Base-by-base conservation (phyloP, 2,888 invertebrate genomes). In the Cryptocephalus moraei region DNA sequence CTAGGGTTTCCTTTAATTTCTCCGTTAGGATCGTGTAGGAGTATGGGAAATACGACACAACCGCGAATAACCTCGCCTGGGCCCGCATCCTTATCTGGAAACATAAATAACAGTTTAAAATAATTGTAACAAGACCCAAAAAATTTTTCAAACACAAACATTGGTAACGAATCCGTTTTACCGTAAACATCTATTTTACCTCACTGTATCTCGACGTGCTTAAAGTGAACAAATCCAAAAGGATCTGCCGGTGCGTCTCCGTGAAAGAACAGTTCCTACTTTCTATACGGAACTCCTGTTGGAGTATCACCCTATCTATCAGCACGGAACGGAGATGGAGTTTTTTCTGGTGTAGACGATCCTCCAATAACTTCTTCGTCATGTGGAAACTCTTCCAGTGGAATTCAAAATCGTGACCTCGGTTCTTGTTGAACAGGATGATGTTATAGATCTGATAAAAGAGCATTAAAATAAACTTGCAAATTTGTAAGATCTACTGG, bases 1-100 rank as follows among this genome's bases (percentile, higher is more conserved):
- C 64, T 9, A 91, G 69, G 33, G 86, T 72, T 41, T 79, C 76
- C 1, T 76, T 69, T 11, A 87, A 62, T 44, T 75, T 71, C 1
- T 86, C 81, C 1, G 84, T 67, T 1, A 91, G 63, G 4, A 79
- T 69, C 4, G 76, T 76, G 67, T 85, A 87, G 0, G 86, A 84
- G 64, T 81, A 83, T 0, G 85, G 79, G 63, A 82, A 84, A 61
- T 77, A 76, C 40, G 75, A 72, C 32, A 88, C 71, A 57, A 81
- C 77, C 61, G 73, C 72, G 54, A 77, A 78, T 1, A 91, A 70
- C 48, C 79, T 78, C 1, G 69, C 62, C 71, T 91, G 90, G 1
- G 89, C 82, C 43, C 73, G 69, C 8, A 75, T 73, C 43, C 91
- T 78, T 3, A 86, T 75, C 78, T 79, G 56, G 49, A 67, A 65